Evolutionary conservation across 2,888 invertebrate species (phyloP).

Genomic region (Synergus itoensis): DNA sequence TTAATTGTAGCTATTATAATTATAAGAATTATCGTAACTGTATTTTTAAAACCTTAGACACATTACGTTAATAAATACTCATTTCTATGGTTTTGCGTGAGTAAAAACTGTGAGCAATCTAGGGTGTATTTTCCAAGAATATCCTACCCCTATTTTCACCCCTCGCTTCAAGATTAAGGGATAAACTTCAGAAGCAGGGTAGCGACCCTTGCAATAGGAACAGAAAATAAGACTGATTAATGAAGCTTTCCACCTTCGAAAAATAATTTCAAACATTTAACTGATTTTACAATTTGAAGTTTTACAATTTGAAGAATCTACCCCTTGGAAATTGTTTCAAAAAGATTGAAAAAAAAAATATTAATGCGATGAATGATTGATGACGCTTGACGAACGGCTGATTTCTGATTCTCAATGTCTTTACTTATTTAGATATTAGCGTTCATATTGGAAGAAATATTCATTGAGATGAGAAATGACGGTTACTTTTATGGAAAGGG

Average conservation of each 20-base stretch:
- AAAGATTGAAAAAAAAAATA: not conserved
- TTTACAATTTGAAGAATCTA: not conserved
- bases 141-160: not conserved
- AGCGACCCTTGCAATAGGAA: not conserved
- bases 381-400: conserved; percentile 30
- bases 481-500: not conserved
- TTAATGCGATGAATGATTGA: not conserved
- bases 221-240: not conserved
- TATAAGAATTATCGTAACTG: conserved; percentile 24
- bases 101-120: not conserved
- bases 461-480: not conserved
- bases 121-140: not conserved
- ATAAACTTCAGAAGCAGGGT: not conserved
- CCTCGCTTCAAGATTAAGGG: not conserved
- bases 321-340: not conserved
- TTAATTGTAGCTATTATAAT: conserved; percentile 43
- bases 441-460: not conserved
- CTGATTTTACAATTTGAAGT: not conserved
- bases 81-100: not conserved
- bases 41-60: conserved; percentile 34
- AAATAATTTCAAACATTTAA: not conserved
- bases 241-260: not conserved
- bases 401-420: not conserved
- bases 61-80: conserved; percentile 48
- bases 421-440: not conserved